Percentiles rank a stretch among this genome's conserved stretches.
phyloP scores from a whole-genome alignment of 2,888 invertebrate genomes.

The Eulithis prunata region DNA sequence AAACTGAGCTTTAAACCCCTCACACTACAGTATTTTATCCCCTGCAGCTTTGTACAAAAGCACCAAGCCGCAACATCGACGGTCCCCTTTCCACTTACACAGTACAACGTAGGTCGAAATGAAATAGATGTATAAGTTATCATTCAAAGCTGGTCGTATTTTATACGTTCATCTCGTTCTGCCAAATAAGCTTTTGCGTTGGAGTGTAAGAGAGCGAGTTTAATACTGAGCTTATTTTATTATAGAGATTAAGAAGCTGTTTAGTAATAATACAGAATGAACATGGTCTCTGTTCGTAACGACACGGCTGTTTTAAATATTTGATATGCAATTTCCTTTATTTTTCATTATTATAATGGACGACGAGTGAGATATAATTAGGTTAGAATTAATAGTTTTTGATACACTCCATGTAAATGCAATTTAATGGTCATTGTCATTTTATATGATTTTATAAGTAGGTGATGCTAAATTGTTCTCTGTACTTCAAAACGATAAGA shows the following conservation, averaged over 20 bases:
- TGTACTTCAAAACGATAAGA: background rate
- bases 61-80: conserved; percentile 63
- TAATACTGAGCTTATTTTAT: conserved; percentile 53
- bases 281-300: conserved; percentile 76
- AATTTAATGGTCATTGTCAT: conserved; percentile 21
- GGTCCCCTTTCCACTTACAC: conserved; percentile 68
- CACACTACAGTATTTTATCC: conserved; percentile 37
- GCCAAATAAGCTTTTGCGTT: conserved; percentile 47
- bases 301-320: conserved; percentile 79
- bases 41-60: conserved; percentile 43
- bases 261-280: conserved; percentile 80
- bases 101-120: conserved; percentile 58
- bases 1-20: conserved; percentile 35
- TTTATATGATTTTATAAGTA: conserved; percentile 10
- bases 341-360: conserved; percentile 72
- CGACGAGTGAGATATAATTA: conserved; percentile 68
- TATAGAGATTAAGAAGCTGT: conserved; percentile 78
- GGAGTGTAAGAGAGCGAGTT: conserved; percentile 60
- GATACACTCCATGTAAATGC: conserved; percentile 47
- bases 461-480: background rate
- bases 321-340: conserved; percentile 81
- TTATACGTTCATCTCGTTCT: conserved; percentile 55
- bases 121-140: conserved; percentile 60
- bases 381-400: conserved; percentile 62
- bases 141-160: conserved; percentile 45